phyloP scores from a whole-genome alignment of 1,140 invertebrate species.

The Oryzaephilus surinamensis region DNA sequence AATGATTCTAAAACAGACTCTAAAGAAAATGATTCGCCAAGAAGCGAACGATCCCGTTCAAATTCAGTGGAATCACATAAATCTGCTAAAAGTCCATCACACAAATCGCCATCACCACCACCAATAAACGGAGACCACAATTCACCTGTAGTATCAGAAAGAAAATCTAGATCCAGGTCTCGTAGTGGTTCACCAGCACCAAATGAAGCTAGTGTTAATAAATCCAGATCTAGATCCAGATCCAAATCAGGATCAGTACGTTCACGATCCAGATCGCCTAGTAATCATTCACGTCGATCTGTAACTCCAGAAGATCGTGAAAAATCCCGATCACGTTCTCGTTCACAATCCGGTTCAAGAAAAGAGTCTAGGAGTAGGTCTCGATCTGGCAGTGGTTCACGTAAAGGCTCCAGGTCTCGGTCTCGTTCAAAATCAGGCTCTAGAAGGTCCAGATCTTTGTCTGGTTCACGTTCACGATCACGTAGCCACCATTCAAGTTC shows the following conservation, averaged over 20 bases:
- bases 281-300: slow-evolving; percentile 21
- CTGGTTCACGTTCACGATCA: slow-evolving; percentile 27
- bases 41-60: background rate
- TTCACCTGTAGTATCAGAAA: no score
- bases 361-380: slow-evolving; percentile 25
- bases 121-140: slow-evolving; percentile 1
- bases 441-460: slow-evolving; percentile 23
- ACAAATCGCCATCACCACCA: slow-evolving; percentile 10
- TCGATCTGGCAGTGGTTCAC: slow-evolving; percentile 22
- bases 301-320: slow-evolving; percentile 25
- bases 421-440: slow-evolving; percentile 22
- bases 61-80: slow-evolving; percentile 4
- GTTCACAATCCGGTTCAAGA: slow-evolving; percentile 18
- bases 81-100: no score
- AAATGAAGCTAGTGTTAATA: slow-evolving; percentile 1
- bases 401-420: slow-evolving; percentile 10
- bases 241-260: slow-evolving; percentile 19
- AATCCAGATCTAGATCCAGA: slow-evolving; percentile 15
- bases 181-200: slow-evolving; percentile 7
- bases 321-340: slow-evolving; percentile 18
- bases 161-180: slow-evolving; percentile 11
- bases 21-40: slow-evolving; percentile 3
- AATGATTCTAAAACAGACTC: background rate
- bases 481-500: slow-evolving; percentile 28
- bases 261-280: slow-evolving; percentile 15